Conservation (phyloP, 1,140 invertebrate species). For the Pseudomyrmex cubaensis region DNA sequence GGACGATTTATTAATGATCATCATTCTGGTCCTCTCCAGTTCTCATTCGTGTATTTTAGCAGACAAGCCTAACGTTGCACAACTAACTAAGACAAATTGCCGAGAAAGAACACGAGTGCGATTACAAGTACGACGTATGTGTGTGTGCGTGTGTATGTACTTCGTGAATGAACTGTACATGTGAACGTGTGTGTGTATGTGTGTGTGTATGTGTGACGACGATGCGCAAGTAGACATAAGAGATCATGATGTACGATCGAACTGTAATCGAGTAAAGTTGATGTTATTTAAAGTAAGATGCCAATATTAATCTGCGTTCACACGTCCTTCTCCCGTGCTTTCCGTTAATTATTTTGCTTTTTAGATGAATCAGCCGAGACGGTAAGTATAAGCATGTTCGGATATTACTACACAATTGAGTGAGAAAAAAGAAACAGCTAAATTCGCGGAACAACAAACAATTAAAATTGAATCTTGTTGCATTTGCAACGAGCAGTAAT, state of each 20-base stretch:
- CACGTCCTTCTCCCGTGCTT: neutral
- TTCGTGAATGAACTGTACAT: neutral
- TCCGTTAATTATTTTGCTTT: neutral
- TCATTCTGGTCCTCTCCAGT: conserved; percentile 59
- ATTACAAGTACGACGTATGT: conserved; percentile 14
- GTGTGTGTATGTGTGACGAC: conserved; percentile 5
- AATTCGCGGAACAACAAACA: neutral
- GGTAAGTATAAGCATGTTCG: conserved; percentile 22
- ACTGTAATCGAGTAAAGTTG: conserved; percentile 83
- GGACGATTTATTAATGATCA: conserved; percentile 59
- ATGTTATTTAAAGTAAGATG: conserved; percentile 84
- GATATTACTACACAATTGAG: neutral
- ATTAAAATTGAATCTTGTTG: too few relatives aligned
- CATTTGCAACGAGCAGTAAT: neutral
- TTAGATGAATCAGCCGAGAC: neutral
- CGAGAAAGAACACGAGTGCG: conserved; percentile 48
- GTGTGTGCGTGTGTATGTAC: conserved; percentile 27
- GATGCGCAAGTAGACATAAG: conserved; percentile 61
- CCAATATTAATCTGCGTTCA: conserved; percentile 67
- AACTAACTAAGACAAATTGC: conserved; percentile 76
- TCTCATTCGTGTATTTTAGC: conserved; percentile 71
- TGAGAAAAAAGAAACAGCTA: neutral
- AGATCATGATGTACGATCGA: conserved; percentile 79
- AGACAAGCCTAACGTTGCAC: conserved; percentile 79
- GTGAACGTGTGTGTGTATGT: neutral